Conservation (phyloP, 2,797 vertebrate genomes). For the Xiphorhynchus erythropygius region DNA sequence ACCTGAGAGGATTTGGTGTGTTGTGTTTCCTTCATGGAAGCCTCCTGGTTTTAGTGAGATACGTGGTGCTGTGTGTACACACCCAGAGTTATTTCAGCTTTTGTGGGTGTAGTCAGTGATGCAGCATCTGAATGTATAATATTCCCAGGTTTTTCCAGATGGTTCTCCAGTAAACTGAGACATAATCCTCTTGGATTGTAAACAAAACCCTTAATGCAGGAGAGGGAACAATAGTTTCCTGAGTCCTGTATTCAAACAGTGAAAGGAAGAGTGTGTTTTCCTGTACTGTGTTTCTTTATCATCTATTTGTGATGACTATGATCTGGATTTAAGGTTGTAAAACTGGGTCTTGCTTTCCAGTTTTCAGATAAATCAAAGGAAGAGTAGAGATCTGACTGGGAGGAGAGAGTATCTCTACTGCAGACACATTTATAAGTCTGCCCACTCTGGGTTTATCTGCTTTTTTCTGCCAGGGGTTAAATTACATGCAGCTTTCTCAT, state of each 20-base stretch:
- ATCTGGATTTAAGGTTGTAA: not conserved
- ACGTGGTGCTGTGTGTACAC: not conserved
- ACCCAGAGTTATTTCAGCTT: not conserved
- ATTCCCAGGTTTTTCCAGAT: not conserved
- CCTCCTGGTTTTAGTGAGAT: not conserved
- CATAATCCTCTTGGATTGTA: not conserved
- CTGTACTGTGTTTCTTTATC: not conserved
- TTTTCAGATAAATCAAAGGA: not conserved
- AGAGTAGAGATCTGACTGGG: not conserved
- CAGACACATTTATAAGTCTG: not conserved
- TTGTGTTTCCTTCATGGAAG: not conserved
- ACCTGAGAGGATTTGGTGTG: not conserved
- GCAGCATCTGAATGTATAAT: not conserved
- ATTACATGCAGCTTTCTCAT: not conserved
- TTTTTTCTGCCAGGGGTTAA: conserved; percentile 26
- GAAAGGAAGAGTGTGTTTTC: not conserved
- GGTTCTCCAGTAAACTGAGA: not conserved
- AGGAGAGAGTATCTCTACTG: not conserved
- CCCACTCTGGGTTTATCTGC: not conserved
- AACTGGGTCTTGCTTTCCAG: not conserved
- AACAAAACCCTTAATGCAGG: not conserved
- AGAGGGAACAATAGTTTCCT: not conserved
- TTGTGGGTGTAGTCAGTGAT: not conserved
- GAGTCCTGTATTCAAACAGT: not conserved
- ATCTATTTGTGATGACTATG: not conserved